Conservation (phyloP, 2,888 invertebrate species). For the Euclidia mi region DNA sequence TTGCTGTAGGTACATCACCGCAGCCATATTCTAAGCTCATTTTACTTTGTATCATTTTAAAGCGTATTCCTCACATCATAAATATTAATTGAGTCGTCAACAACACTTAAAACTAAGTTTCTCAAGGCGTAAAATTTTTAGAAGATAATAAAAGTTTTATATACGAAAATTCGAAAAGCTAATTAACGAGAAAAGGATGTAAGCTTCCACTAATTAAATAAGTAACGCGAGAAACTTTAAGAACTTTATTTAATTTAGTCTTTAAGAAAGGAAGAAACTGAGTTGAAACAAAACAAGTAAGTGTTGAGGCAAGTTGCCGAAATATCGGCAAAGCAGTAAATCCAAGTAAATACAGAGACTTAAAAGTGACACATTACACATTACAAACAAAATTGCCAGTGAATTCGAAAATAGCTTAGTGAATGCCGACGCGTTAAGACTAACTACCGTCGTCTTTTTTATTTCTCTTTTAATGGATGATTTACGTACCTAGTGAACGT, state of each 20-base stretch:
- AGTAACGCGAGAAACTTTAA: conserved; percentile 24
- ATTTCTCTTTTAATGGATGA: conserved; percentile 27
- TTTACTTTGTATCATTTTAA: conserved; percentile 6
- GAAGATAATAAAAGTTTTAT: conserved; percentile 11
- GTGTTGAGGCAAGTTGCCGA: conserved; percentile 40
- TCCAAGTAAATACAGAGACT: conserved; percentile 48
- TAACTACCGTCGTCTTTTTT: conserved; percentile 33
- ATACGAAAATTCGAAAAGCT: conserved; percentile 32
- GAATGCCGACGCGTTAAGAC: conserved; percentile 46
- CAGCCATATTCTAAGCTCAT: conserved; percentile 14
- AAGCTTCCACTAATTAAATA: conserved; percentile 45
- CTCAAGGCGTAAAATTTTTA: neutral
- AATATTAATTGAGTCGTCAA: neutral
- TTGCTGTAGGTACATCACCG: conserved; percentile 18
- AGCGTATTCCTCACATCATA: neutral
- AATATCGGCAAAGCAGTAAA: conserved; percentile 56
- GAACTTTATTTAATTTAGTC: conserved; percentile 50
- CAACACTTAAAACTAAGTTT: too few species aligned
- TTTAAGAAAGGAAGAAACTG: conserved; percentile 39
- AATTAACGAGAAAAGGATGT: conserved; percentile 39
- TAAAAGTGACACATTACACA: conserved; percentile 33
- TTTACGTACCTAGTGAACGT: conserved; percentile 21
- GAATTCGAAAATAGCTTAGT: conserved; percentile 19
- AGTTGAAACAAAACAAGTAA: conserved; percentile 40
- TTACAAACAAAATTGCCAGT: conserved; percentile 42